Conservation (phyloP, 2,113 vertebrate genomes). For the Mesembrinibis cayennensis region DNA sequence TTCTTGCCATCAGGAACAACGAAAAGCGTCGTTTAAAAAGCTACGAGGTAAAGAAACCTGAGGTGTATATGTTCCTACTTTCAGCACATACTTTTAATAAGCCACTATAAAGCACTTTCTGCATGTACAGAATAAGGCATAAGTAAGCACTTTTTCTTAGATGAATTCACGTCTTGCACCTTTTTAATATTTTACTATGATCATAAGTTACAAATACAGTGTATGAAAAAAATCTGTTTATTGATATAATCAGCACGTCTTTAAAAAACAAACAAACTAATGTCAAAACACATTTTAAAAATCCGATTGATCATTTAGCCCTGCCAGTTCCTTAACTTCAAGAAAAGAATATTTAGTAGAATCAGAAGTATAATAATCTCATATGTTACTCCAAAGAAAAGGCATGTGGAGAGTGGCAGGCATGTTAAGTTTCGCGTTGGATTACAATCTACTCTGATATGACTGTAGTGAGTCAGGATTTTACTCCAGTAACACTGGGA, state of each 20-base stretch:
- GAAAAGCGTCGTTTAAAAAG: not conserved
- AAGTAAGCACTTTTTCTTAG: constrained; percentile 28
- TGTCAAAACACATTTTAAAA: constrained; percentile 62
- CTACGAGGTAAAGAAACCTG: not conserved
- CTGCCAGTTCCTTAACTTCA: constrained; percentile 43
- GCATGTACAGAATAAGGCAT: constrained; percentile 36
- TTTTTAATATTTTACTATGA: constrained; percentile 55
- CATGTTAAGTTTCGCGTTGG: not conserved
- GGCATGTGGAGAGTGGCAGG: constrained; percentile 42
- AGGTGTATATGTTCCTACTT: not conserved
- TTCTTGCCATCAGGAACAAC: not conserved
- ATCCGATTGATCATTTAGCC: constrained; percentile 33
- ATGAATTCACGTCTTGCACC: constrained; percentile 20
- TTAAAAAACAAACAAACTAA: constrained; percentile 57
- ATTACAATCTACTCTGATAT: constrained; percentile 58
- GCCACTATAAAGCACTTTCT: not conserved
- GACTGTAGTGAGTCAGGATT: constrained; percentile 5
- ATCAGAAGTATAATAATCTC: constrained; percentile 54
- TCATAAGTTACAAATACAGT: constrained; percentile 57
- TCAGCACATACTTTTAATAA: constrained; percentile 8
- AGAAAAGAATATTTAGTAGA: constrained; percentile 41
- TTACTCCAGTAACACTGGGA: not conserved
- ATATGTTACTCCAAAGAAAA: constrained; percentile 52
- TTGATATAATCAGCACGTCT: constrained; percentile 64
- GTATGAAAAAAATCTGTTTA: constrained; percentile 70